phyloP scores from a whole-genome alignment of 2,888 invertebrate species.

The Epinotia ramella region DNA sequence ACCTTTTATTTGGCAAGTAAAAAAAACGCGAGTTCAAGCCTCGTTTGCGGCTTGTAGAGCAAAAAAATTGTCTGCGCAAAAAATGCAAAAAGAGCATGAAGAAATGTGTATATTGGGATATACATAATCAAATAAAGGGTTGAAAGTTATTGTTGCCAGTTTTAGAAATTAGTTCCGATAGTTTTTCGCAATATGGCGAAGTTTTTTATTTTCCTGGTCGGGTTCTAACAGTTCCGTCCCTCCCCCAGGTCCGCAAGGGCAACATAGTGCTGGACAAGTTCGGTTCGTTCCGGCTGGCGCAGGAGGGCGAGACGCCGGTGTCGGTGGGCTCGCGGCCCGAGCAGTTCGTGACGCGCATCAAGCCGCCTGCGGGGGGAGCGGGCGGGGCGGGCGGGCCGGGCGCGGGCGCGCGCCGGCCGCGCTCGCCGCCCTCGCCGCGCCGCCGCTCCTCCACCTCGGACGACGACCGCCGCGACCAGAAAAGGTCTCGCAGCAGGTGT shows the following conservation, averaged over 20 bases:
- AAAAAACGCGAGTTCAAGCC: too few species aligned
- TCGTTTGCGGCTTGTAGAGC: too few species aligned
- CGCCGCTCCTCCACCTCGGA: constrained; percentile 79
- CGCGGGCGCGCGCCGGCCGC: constrained; percentile 73
- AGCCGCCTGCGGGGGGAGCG: constrained; percentile 72
- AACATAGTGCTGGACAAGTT: constrained; percentile 90
- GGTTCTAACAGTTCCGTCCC: too few species aligned
- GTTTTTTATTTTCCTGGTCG: too few species aligned
- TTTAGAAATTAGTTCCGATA: too few species aligned
- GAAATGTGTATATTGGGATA: too few species aligned
- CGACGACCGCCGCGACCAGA: constrained; percentile 66
- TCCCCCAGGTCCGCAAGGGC: constrained; percentile 80
- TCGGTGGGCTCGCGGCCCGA: constrained; percentile 79
- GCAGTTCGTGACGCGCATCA: constrained; percentile 82
- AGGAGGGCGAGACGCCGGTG: constrained; percentile 82
- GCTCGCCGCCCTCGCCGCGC: constrained; percentile 77
- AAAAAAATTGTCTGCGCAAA: too few species aligned
- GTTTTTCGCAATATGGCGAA: too few species aligned
- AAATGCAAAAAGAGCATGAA: too few species aligned
- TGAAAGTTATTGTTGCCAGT: too few species aligned
- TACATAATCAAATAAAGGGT: too few species aligned
- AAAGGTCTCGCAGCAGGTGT: constrained; percentile 77
- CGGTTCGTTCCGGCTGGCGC: constrained; percentile 88
- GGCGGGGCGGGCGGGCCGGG: neutral
- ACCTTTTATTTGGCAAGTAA: too few species aligned